phyloP scores from a whole-genome alignment of 2,113 vertebrate genomes.

The Xiphorhynchus elegans region DNA sequence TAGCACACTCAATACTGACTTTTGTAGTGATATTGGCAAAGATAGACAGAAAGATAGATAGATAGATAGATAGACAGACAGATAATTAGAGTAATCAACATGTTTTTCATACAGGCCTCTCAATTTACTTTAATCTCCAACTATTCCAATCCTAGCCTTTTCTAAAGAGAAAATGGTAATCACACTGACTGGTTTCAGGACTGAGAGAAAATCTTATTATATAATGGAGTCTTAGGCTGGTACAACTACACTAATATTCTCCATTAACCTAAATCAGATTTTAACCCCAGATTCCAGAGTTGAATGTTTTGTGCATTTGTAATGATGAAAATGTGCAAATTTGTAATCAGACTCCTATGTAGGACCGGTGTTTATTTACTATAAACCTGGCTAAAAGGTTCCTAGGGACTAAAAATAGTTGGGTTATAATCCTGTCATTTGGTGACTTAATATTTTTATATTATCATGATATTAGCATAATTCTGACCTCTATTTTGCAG shows the following conservation, averaged over 20 bases:
- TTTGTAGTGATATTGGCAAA: not conserved
- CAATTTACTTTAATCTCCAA: not conserved
- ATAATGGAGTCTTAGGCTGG: not conserved
- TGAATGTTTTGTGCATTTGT: slow-evolving; percentile 62
- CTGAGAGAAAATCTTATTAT: not conserved
- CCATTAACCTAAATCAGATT: slow-evolving; percentile 67
- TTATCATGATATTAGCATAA: slow-evolving; percentile 78
- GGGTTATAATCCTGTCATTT: slow-evolving; percentile 79
- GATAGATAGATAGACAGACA: not conserved
- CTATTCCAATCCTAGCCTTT: not conserved
- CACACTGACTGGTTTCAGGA: not conserved
- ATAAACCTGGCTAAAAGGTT: slow-evolving; percentile 65
- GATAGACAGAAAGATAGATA: not conserved
- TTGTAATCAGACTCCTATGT: slow-evolving; percentile 72
- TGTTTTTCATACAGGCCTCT: not conserved
- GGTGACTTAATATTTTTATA: slow-evolving; percentile 79
- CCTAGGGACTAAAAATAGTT: slow-evolving; percentile 66
- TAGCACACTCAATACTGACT: not conserved
- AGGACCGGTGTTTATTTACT: slow-evolving; percentile 71
- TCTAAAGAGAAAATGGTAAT: not conserved
- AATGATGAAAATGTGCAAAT: slow-evolving; percentile 77
- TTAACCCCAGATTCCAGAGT: slow-evolving; percentile 69
- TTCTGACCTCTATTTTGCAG: slow-evolving; percentile 75
- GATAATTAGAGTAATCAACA: not conserved
- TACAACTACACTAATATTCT: slow-evolving; percentile 9